A percentile compares a stretch with the other conserved stretches of the same genome.
Evolutionary conservation across 2,888 invertebrate genomes (phyloP).

Genomic region (Leistus spinibarbis): DNA sequence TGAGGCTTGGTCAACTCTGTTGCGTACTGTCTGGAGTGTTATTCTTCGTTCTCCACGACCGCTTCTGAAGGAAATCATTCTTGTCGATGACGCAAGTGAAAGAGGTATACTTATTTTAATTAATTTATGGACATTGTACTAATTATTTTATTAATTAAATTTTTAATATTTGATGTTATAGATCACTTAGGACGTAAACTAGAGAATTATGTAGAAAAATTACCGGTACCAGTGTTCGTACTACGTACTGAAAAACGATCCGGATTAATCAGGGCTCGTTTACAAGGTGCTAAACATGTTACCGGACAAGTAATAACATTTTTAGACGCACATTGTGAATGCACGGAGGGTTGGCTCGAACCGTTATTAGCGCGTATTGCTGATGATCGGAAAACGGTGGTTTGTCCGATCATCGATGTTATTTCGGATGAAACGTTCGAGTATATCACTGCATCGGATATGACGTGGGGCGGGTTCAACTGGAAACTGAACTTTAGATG

Average conservation of each 20-base stretch:
- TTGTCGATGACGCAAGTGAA: constrained; percentile 98
- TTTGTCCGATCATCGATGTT: constrained; percentile 98
- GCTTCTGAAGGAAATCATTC: constrained; percentile 90
- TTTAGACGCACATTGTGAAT: constrained; percentile 98
- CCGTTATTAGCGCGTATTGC: constrained; percentile 91
- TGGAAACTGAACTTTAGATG: constrained; percentile 99
- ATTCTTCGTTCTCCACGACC: constrained; percentile 91
- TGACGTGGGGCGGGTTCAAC: constrained; percentile 99
- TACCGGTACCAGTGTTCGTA: constrained; percentile 87
- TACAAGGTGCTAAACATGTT: constrained; percentile 92
- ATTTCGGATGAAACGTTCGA: constrained; percentile 99
- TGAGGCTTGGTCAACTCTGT: constrained; percentile 96
- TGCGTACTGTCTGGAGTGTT: constrained; percentile 95
- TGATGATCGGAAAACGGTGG: constrained; percentile 90
- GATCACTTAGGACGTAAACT: constrained; percentile 87
- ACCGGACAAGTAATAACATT: constrained; percentile 94
- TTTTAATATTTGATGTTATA: too few species aligned
- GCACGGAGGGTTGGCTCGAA: constrained; percentile 98
- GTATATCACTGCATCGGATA: constrained; percentile 97
- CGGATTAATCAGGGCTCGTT: constrained; percentile 92
- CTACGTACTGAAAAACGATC: constrained; percentile 91
- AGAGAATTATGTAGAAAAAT: constrained; percentile 84
- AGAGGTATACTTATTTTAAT: constrained; percentile 65
- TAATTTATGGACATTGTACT: neutral
- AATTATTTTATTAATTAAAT: too few species aligned